phyloP scores from a whole-genome alignment of 2,888 invertebrate genomes.

The Imbricaverruca yamaguchii region DNA sequence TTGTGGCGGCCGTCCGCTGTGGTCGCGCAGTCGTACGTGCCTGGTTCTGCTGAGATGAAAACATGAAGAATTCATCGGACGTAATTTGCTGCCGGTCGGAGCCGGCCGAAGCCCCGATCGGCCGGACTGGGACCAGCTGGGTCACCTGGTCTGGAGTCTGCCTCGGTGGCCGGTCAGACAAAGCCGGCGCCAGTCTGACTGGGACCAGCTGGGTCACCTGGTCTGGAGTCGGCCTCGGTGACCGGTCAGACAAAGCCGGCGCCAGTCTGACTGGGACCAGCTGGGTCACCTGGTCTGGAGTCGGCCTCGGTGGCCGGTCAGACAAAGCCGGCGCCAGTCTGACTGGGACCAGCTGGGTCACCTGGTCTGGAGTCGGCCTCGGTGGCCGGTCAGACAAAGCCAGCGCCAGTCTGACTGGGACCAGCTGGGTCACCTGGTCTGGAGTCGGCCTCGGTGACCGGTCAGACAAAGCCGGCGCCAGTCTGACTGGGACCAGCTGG shows the following conservation, averaged over 20 bases:
- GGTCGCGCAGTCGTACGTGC: background rate
- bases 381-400: too few relatives aligned
- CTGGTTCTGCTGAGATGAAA: background rate
- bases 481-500: background rate
- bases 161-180: too few relatives aligned
- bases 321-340: too few relatives aligned
- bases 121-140: background rate
- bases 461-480: too few relatives aligned
- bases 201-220: background rate
- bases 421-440: background rate
- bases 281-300: background rate
- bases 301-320: too few relatives aligned
- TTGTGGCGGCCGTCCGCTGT: background rate
- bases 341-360: background rate
- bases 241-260: too few relatives aligned
- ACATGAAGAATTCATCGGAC: background rate
- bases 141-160: background rate
- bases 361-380: background rate
- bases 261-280: background rate
- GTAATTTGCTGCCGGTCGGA: background rate
- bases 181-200: background rate
- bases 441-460: too few relatives aligned
- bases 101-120: background rate
- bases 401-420: too few relatives aligned
- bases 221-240: too few relatives aligned